A percentile compares a stretch with the other conserved stretches of the same genome.
These are phyloP conservation scores for Aphrophora alni DNA, from an alignment of 2,888 invertebrate genomes.

Conservation along the genomic window DNA sequence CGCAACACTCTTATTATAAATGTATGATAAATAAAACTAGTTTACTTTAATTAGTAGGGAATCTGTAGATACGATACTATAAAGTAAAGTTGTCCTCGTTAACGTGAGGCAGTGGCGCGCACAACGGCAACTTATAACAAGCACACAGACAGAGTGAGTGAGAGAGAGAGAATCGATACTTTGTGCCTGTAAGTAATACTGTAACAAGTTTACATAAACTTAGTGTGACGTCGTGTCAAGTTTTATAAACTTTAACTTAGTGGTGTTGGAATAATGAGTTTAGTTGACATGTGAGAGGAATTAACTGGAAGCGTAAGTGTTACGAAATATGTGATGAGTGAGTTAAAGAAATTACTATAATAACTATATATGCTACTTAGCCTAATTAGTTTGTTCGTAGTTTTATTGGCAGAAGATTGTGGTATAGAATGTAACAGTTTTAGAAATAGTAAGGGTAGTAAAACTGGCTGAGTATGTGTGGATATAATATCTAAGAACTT, in stretches of 20 bases:
- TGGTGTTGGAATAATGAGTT: background rate
- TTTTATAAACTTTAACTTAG: background rate
- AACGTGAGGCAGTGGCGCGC: background rate
- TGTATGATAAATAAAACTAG: too few relatives aligned
- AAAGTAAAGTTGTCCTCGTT: background rate
- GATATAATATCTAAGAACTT: too few relatives aligned
- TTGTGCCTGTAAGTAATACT: background rate
- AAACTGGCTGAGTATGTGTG: too few relatives aligned
- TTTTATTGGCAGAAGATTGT: too few relatives aligned
- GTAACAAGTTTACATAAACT: background rate
- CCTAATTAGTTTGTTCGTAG: too few relatives aligned
- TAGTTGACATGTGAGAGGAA: background rate
- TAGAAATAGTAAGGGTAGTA: too few relatives aligned
- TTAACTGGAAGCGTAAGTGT: too few relatives aligned
- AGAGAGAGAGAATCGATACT: background rate
- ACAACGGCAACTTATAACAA: background rate
- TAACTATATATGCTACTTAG: too few relatives aligned
- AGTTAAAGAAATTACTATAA: too few relatives aligned
- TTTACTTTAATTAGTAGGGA: background rate
- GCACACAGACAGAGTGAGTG: background rate
- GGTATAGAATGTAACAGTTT: too few relatives aligned
- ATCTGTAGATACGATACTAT: background rate
- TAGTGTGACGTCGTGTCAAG: background rate
- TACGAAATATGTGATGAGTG: too few relatives aligned
- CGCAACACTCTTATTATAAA: too few relatives aligned